Evolutionary conservation across 2,797 vertebrate species (phyloP).

Genomic region (Mallotus villosus): DNA sequence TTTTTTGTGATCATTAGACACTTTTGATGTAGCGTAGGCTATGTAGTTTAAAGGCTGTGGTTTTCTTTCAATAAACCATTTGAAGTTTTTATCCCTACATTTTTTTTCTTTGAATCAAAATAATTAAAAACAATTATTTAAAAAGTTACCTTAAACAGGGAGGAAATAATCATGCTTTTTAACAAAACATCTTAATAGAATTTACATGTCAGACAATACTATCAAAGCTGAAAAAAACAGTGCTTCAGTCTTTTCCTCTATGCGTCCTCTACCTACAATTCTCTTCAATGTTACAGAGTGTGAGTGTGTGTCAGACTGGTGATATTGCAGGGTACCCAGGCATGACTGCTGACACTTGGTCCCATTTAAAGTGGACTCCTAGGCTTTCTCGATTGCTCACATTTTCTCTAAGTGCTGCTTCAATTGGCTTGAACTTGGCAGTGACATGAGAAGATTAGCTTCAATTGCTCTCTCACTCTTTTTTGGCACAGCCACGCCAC

Average conservation of each 20-base stretch:
- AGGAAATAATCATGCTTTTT: not conserved
- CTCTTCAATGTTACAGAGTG: constrained; percentile 31
- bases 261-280: not conserved
- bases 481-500: constrained; percentile 36
- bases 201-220: too few relatives aligned
- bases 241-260: not conserved
- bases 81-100: not conserved
- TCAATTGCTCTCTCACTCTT: constrained; percentile 34
- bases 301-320: constrained; percentile 26
- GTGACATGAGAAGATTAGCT: constrained; percentile 49
- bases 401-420: constrained; percentile 55
- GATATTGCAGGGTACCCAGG: constrained; percentile 45
- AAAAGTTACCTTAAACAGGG: too few relatives aligned
- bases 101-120: not conserved
- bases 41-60: not conserved
- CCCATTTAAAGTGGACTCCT: constrained; percentile 48
- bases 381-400: constrained; percentile 49
- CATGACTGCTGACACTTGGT: constrained; percentile 48
- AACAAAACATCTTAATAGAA: not conserved
- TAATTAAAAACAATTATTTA: not conserved
- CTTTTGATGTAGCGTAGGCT: not conserved
- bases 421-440: constrained; percentile 52
- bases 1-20: constrained; percentile 11
- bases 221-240: not conserved
- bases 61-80: not conserved